Evolutionary conservation across 2,113 vertebrate species (phyloP).

Genomic region (Alligator mississippiensis): DNA sequence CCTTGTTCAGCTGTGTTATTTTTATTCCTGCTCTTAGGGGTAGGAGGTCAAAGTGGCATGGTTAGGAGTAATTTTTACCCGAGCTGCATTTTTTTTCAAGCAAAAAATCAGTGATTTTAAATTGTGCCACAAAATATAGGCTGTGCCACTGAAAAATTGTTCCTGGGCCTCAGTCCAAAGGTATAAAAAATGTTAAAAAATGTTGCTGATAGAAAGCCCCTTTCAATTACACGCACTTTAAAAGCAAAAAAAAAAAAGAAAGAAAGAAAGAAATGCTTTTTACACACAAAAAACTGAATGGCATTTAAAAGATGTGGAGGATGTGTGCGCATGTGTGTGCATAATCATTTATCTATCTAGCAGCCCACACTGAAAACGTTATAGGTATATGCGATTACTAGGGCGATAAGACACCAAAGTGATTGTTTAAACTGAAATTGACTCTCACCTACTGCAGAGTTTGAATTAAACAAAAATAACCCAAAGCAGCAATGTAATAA

Average conservation of each 20-base stretch:
- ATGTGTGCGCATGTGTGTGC: neutral
- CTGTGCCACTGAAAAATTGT: slow-evolving; percentile 42
- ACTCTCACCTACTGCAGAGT: slow-evolving; percentile 62
- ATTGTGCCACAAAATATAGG: neutral
- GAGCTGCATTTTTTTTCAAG: slow-evolving; percentile 21
- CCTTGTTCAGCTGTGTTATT: neutral
- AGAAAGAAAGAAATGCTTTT: slow-evolving; percentile 49
- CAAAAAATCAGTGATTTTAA: slow-evolving; percentile 15
- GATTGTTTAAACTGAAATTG: slow-evolving; percentile 77
- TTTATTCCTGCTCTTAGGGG: slow-evolving; percentile 29
- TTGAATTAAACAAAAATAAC: slow-evolving; percentile 77
- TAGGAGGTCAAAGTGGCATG: neutral
- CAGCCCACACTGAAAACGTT: slow-evolving; percentile 47
- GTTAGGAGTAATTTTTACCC: neutral
- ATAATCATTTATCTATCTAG: slow-evolving; percentile 70
- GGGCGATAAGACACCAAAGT: slow-evolving; percentile 66
- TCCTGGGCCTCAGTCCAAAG: slow-evolving; percentile 39
- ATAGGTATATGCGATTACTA: slow-evolving; percentile 65
- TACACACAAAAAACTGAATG: slow-evolving; percentile 61
- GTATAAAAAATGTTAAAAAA: slow-evolving; percentile 38
- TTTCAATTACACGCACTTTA: slow-evolving; percentile 49
- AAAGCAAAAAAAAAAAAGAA: neutral
- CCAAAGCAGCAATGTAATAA: slow-evolving; percentile 68
- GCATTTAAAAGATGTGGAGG: slow-evolving; percentile 49
- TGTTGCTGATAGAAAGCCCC: slow-evolving; percentile 33